Evolutionary conservation across 2,888 invertebrate species (phyloP), one percentile per base, ranked within the genome.

Genomic region (Vesta saturnalis): DNA sequence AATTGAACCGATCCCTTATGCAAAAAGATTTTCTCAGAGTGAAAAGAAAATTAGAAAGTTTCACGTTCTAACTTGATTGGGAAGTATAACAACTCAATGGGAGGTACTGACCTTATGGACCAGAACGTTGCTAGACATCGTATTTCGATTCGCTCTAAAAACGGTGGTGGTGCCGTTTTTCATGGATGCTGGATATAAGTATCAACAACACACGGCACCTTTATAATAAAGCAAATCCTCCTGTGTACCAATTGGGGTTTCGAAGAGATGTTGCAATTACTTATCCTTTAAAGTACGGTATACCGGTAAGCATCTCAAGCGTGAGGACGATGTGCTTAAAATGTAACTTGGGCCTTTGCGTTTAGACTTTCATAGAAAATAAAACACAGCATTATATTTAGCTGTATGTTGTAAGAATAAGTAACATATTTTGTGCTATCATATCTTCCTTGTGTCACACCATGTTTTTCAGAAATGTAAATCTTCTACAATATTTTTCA

Each of bases 61-160:
- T n/a, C n/a, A n/a, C n/a, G n/a, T n/a, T n/a, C n/a, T n/a, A n/a
- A n/a, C n/a, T n/a, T n/a, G n/a, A n/a, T n/a, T 16, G 15, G 10
- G 3, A 59, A 46, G 57, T 66, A 35, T 22, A 56, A 56, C 1
- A 14, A 10, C 5, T 22, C 56, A 18, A 56, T 56, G 56, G 56
- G 56, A 12, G 56, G 56, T 6, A 58, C 30, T 1, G 39, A 21
- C 16, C 16, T 18, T 5, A 52, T 52, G 52, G 49, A 49, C 18
- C 16, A 49, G 15, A 49, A 49, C 15, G 15, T 18, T 49, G 16
- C 57, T 1, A 19, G 39, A 10, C 15, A 22, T 23, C 1, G 58
- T 1, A 58, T 58, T 43, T 14, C 19, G 46, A 30, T 58, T 39
- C 58, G 39, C 6, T 23, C 30, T 5, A 56, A 56, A 56, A 56